phyloP scores from a whole-genome alignment of 2,113 vertebrate species.

The Dissostichus mawsoni region DNA sequence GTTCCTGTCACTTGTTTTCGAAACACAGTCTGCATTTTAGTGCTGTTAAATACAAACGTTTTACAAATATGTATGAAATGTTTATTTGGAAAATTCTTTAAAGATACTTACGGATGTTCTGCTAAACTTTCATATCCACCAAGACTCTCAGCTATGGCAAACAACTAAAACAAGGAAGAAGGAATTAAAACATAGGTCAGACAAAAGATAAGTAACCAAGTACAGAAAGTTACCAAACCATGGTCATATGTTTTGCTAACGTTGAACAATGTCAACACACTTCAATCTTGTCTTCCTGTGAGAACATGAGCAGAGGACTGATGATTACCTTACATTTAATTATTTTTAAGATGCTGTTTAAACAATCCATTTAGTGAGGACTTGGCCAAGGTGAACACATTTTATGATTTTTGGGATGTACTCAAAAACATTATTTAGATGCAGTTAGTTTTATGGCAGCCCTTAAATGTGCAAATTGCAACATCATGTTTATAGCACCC shows the following conservation, averaged over 20 bases:
- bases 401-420: neutral
- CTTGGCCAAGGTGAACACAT: neutral
- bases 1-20: neutral
- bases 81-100: neutral
- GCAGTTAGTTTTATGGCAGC: no score
- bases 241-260: neutral
- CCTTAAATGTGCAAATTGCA: neutral
- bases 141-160: slow-evolving; percentile 92
- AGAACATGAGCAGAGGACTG: no score
- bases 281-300: neutral
- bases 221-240: neutral
- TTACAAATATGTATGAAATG: no score
- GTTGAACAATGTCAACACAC: neutral
- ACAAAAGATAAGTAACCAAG: neutral
- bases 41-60: neutral
- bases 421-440: no score
- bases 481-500: neutral
- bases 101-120: slow-evolving; percentile 93
- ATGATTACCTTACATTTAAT: neutral
- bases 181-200: neutral
- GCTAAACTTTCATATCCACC: slow-evolving; percentile 96
- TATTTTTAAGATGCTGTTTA: neutral
- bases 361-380: neutral
- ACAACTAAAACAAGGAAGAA: slow-evolving; percentile 82
- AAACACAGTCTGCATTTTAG: neutral